Base-by-base conservation (phyloP, 2,797 vertebrate species). In the Anas capensis region DNA sequence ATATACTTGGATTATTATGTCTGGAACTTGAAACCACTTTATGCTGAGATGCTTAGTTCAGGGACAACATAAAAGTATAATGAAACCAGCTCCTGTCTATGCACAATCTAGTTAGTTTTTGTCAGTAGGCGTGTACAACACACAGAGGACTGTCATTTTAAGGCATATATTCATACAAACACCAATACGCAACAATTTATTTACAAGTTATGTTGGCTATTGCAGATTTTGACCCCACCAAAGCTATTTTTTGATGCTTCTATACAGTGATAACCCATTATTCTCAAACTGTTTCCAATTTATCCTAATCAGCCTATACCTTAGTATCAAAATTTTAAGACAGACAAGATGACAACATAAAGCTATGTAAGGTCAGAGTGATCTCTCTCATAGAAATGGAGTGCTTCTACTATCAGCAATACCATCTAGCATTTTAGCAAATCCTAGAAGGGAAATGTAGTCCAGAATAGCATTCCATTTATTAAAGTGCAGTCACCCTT, bases 11-110 rank as follows among this genome's bases (percentile, higher is more conserved):
- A 97, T 98, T 98, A 97, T 97, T 93, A 77, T 97, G 97, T 98
- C 98, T 98, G 96, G 92, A 97, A 97, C 92, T 95, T 38, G 57
- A 98, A 97, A 96, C 56, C 87, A 40, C 48, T 92, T 48, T 92
- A 82, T 42, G 68, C 83, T 69, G 60, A 88, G 93, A 95, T 96
- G 93, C 83, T 97, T 90, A 90, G 62, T 93, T 98, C 97, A 98
- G 93, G 97, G 97, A 95, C 97, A 95, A 36, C 6, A 89, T 17
- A 90, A 96, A 96, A 97, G 33, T 53, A 46, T 66, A 84, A 40
- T 15, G 40, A 93, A 70, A 93, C 64, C 75, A 91, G 60, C 14
- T 60, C 68, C 86, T 95, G 44, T 70, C 91, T 54, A 7, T 76
- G 69, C 60, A 81, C n/a, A 84, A 44, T 36, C 69, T 88, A 95